A percentile compares a stretch with the other conserved stretches of the same genome.
Evolutionary conservation across 2,888 invertebrate genomes (phyloP).

Genomic region (Calliphora vomitoria): DNA sequence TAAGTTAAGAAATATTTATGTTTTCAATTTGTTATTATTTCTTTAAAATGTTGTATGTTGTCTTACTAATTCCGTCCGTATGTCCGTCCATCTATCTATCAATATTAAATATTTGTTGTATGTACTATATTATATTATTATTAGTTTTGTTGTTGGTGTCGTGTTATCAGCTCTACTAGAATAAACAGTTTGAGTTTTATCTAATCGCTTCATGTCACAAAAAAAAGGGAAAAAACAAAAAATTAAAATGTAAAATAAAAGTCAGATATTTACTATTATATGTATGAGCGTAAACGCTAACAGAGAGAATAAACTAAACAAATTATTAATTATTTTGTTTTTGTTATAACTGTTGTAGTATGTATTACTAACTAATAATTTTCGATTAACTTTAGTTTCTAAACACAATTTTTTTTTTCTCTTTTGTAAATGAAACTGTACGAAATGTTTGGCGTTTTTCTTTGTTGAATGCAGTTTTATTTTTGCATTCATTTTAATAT

Average conservation of each 20-base stretch:
- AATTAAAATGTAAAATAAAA: neutral
- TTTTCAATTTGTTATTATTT: neutral
- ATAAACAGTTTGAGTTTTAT: slow-evolving; percentile 64
- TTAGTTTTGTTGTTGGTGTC: slow-evolving; percentile 14
- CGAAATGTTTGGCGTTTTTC: slow-evolving; percentile 8
- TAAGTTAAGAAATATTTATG: neutral
- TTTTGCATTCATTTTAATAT: slow-evolving; percentile 24
- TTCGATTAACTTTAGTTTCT: neutral
- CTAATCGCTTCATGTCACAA: slow-evolving; percentile 52
- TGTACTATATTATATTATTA: neutral
- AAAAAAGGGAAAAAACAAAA: slow-evolving; percentile 17
- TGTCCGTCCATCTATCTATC: slow-evolving; percentile 8
- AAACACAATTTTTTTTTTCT: neutral
- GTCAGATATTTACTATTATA: neutral
- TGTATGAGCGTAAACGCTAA: neutral
- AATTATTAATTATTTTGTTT: neutral
- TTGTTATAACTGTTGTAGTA: neutral
- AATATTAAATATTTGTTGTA: slow-evolving; percentile 25
- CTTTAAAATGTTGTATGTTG: neutral
- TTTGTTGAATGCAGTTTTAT: slow-evolving; percentile 15
- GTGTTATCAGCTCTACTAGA: slow-evolving; percentile 62
- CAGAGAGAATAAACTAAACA: neutral
- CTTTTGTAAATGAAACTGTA: neutral
- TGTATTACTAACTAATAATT: neutral
- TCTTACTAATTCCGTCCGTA: neutral